Conservation (phyloP, 2,797 vertebrate genomes). For the Leuciscus waleckii region DNA sequence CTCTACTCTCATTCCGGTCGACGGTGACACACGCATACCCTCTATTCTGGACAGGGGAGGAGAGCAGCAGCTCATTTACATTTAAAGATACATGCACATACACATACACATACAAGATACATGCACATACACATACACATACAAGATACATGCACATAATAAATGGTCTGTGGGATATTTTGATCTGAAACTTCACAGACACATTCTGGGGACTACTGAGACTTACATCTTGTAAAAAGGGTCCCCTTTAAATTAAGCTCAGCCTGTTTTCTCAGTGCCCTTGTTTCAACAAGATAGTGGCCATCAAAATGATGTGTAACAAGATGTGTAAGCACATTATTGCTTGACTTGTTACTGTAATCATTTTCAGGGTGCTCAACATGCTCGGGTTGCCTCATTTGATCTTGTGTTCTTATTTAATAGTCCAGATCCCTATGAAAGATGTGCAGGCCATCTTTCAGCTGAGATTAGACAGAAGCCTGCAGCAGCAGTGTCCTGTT, state of each 20-base stretch:
- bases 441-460: conserved; percentile 24
- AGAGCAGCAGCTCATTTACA: too few relatives aligned
- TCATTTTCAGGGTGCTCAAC: background rate
- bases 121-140: too few relatives aligned
- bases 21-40: too few relatives aligned
- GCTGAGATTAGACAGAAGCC: conserved; percentile 24
- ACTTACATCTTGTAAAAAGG: background rate
- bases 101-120: too few relatives aligned
- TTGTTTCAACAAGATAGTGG: background rate
- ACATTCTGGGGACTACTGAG: background rate
- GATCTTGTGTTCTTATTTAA: conserved; percentile 40
- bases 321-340: background rate
- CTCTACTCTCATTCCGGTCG: too few relatives aligned
- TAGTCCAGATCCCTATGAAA: conserved; percentile 32
- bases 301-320: background rate
- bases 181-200: background rate
- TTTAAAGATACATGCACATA: background rate
- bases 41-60: too few relatives aligned
- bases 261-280: background rate
- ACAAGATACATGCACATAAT: too few relatives aligned
- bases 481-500: conserved; percentile 41
- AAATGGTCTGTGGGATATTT: background rate
- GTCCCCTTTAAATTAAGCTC: background rate
- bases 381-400: conserved; percentile 3
- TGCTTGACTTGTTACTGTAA: conserved; percentile 19